Evolutionary conservation across 2,888 invertebrate genomes (phyloP).

Genomic region (Drosophila nr. medialis): DNA sequence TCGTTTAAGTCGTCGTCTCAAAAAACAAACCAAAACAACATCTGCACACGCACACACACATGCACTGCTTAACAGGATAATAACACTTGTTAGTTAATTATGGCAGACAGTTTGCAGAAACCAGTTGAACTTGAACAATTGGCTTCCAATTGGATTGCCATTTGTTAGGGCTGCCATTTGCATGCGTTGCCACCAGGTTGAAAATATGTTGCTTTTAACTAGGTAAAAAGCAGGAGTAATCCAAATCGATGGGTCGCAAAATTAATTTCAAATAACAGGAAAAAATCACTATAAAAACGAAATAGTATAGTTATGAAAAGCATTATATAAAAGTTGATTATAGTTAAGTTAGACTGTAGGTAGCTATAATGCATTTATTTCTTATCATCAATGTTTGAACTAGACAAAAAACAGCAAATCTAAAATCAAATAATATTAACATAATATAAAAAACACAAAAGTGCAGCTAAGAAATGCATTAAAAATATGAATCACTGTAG

Average conservation of each 20-base stretch:
- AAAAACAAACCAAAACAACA: slow-evolving; percentile 35
- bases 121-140: slow-evolving; percentile 13
- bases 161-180: slow-evolving; percentile 23
- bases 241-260: not conserved
- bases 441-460: not conserved
- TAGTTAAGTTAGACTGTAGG: not conserved
- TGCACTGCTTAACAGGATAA: slow-evolving; percentile 14
- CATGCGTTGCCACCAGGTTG: not conserved
- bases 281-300: not conserved
- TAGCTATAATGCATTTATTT: not conserved
- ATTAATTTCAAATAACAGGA: not conserved
- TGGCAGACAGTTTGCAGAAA: slow-evolving; percentile 4
- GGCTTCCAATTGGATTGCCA: not conserved
- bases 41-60: slow-evolving; percentile 25
- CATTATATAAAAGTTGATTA: not conserved
- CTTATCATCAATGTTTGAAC: not conserved
- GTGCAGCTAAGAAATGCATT: too few species aligned
- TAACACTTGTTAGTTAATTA: slow-evolving; percentile 27
- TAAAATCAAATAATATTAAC: not conserved
- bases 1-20: slow-evolving; percentile 84
- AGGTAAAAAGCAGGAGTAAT: not conserved
- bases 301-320: not conserved
- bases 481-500: too few species aligned
- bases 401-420: not conserved
- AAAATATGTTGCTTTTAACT: not conserved